Evolutionary conservation across 2,797 vertebrate species (phyloP).

Genomic region (Spheniscus humboldti): DNA sequence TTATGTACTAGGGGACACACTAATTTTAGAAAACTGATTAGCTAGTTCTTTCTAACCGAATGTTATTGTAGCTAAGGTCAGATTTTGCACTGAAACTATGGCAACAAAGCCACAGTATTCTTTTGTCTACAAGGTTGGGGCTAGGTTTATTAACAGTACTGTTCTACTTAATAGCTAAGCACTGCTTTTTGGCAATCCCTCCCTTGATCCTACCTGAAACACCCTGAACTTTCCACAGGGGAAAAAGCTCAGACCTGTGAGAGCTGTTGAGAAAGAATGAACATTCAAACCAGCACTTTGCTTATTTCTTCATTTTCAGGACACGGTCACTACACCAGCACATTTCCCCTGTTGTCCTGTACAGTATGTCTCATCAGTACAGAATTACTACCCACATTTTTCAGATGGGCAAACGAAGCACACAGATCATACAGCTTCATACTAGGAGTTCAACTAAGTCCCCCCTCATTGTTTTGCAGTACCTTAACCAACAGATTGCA

Average conservation of each 20-base stretch:
- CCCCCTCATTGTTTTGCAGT: neutral
- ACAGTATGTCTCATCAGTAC: neutral
- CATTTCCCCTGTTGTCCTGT: neutral
- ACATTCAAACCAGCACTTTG: neutral
- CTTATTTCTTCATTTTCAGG: neutral
- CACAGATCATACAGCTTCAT: neutral
- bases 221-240: neutral
- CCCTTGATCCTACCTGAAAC: conserved; percentile 44
- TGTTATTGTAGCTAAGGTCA: conserved; percentile 79
- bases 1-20: conserved; percentile 73
- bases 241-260: neutral
- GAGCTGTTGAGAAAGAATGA: neutral
- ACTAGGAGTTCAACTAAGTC: neutral
- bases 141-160: conserved; percentile 60
- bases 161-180: conserved; percentile 52
- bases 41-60: conserved; percentile 72
- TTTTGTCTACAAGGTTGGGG: conserved; percentile 58
- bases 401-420: neutral
- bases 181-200: neutral
- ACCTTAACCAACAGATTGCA: neutral
- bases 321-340: fast-evolving
- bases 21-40: conserved; percentile 83
- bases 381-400: neutral
- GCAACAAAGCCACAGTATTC: conserved; percentile 73
- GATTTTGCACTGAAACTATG: conserved; percentile 78